Conservation (phyloP, 2,113 vertebrate genomes). For the Rhinolophus ferrumequinum region DNA sequence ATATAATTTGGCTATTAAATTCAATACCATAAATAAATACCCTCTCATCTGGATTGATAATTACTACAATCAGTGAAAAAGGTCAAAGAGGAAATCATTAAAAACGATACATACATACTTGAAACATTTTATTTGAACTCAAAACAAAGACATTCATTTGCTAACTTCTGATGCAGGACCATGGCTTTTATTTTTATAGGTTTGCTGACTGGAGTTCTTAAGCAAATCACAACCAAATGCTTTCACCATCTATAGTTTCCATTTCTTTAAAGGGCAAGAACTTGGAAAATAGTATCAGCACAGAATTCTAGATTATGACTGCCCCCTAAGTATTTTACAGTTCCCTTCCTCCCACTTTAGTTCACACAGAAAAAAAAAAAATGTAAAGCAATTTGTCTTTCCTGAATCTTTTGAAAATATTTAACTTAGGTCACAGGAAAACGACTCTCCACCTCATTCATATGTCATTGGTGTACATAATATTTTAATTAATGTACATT, state of each 20-base stretch:
- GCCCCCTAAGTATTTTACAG: background rate
- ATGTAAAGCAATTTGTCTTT: background rate
- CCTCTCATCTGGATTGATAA: background rate
- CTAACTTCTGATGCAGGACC: background rate
- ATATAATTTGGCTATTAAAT: background rate
- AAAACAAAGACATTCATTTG: background rate
- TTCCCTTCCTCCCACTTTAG: background rate
- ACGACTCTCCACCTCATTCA: background rate
- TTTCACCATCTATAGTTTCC: background rate
- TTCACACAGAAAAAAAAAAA: background rate
- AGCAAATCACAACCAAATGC: background rate
- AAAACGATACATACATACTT: background rate
- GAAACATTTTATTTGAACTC: conserved; percentile 23
- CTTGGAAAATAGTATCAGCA: background rate
- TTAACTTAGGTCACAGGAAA: conserved; percentile 32
- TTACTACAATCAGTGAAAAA: background rate
- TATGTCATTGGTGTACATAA: background rate
- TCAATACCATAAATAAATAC: background rate
- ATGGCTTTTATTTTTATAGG: background rate
- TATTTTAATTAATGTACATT: conserved; percentile 11
- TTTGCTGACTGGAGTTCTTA: background rate
- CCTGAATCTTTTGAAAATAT: conserved; percentile 39
- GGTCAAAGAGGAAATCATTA: background rate
- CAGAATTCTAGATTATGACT: background rate
- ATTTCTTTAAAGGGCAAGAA: conserved; percentile 12